Evolutionary conservation across 2,797 vertebrate genomes (phyloP), one percentile per base, ranked within the genome.

Genomic region (Danionella dracula): DNA sequence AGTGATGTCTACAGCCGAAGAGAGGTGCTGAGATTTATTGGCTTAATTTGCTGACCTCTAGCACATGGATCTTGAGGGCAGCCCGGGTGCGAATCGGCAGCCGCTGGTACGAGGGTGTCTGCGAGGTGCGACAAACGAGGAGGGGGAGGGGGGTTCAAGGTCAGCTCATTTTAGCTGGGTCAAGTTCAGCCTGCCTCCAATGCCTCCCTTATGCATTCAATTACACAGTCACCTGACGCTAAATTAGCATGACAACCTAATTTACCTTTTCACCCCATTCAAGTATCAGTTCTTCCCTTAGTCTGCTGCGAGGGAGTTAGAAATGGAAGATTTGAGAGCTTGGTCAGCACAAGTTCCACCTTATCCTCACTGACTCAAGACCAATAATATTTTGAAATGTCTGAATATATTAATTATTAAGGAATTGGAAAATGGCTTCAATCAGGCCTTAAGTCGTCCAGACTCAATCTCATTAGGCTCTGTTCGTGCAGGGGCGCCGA

Each of bases 181-280:
- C 87, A 89, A 88, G 88, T 88, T 90, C 83, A 89, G 81, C 79
- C 78, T 76, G 72, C 69, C 85, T 72, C 42, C 63, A 35, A 75
- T 68, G 58, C 51, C 63, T 88, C 83, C 78, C 78, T 79, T 74
- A 80, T 84, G 87, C 82, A 84, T 82, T 85, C 78, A 79, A 87
- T 90, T 90, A 90, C 87, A 81, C 82, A 88, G 86, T 86, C 86
- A 86, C 83, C 82, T 85, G 84, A 83, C 81, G 61, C 72, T 83
- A 82, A 86, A 90, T 90, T 89, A 89, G 86, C 87, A 89, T 88
- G 80, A 84, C 84, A 88, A 88, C 83, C 81, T 72, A 82, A 89
- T 90, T 89, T 88, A 79, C 79, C 81, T 82, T 75, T 80, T 80
- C 80, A 73, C 75, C 79, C 74, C 78, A 66, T 78, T 83, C 81